Conservation (phyloP, 2,113 vertebrate species). For the Ochotona princeps region DNA sequence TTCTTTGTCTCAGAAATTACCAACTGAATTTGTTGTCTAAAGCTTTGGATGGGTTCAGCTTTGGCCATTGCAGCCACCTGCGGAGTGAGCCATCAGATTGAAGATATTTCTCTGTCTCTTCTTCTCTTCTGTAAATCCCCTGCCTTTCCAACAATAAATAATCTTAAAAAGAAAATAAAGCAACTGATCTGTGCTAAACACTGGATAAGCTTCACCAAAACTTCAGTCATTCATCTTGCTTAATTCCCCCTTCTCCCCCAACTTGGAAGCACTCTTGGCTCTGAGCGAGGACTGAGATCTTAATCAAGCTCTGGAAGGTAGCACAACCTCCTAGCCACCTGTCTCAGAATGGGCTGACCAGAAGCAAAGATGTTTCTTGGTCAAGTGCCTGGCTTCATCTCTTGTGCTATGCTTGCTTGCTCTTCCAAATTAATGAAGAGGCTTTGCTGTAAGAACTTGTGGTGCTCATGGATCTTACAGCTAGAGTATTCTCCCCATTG, state of each 20-base stretch:
- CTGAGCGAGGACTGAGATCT: neutral
- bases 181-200: neutral
- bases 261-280: neutral
- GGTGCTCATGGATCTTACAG: neutral
- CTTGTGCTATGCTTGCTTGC: neutral
- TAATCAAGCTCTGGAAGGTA: neutral
- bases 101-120: too few relatives aligned
- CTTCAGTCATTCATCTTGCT: neutral
- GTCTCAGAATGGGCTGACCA: neutral
- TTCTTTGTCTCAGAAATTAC: neutral
- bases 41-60: too few relatives aligned
- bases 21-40: neutral
- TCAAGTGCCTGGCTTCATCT: neutral
- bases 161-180: too few relatives aligned
- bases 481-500: neutral
- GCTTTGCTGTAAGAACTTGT: neutral
- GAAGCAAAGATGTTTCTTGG: neutral
- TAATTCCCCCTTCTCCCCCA: neutral
- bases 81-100: too few relatives aligned
- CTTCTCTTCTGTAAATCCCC: too few relatives aligned
- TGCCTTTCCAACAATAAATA: too few relatives aligned
- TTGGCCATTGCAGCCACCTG: too few relatives aligned
- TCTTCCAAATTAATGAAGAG: neutral
- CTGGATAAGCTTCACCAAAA: neutral
- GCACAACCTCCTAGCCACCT: neutral